Evolutionary conservation across 2,888 invertebrate genomes (phyloP).

Genomic region (Caenorhabditis plicata): DNA sequence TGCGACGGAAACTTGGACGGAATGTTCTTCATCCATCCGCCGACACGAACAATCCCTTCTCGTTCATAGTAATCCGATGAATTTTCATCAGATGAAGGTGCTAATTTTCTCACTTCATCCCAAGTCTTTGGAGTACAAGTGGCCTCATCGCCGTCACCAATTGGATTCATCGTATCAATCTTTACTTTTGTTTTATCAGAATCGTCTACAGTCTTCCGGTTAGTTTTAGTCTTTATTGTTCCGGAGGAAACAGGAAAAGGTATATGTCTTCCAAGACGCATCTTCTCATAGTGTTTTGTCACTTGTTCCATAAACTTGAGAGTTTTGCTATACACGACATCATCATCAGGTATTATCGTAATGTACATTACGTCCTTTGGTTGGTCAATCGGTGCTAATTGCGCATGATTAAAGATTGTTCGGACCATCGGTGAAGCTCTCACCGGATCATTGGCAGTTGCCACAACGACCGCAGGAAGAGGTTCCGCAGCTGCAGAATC

Average conservation of each 20-base stretch:
- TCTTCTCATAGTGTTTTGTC: constrained; percentile 76
- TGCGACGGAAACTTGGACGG: constrained; percentile 74
- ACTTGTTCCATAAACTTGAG: constrained; percentile 49
- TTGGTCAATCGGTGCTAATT: constrained; percentile 94
- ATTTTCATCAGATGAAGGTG: not conserved
- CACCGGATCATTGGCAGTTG: constrained; percentile 35
- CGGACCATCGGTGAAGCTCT: constrained; percentile 24
- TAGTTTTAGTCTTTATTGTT: not conserved
- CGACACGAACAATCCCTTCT: constrained; percentile 23
- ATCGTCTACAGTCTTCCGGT: not conserved
- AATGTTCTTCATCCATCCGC: constrained; percentile 5
- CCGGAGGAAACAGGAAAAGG: constrained; percentile 72
- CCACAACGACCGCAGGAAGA: constrained; percentile 66
- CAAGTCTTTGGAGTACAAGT: not conserved
- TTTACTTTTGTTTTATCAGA: too few relatives aligned
- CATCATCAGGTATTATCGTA: constrained; percentile 89
- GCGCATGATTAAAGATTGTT: constrained; percentile 67
- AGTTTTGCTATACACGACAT: constrained; percentile 78
- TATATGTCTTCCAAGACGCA: constrained; percentile 87
- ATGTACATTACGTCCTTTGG: constrained; percentile 90
- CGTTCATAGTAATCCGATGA: constrained; percentile 11
- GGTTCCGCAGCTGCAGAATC: constrained; percentile 67
- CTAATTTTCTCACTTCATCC: not conserved
- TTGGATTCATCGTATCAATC: not conserved
- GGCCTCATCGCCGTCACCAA: not conserved